Percentiles rank a stretch among this genome's conserved stretches.
Conservation (phyloP, 2,888 invertebrate species). For the Palloptera scutellata region DNA sequence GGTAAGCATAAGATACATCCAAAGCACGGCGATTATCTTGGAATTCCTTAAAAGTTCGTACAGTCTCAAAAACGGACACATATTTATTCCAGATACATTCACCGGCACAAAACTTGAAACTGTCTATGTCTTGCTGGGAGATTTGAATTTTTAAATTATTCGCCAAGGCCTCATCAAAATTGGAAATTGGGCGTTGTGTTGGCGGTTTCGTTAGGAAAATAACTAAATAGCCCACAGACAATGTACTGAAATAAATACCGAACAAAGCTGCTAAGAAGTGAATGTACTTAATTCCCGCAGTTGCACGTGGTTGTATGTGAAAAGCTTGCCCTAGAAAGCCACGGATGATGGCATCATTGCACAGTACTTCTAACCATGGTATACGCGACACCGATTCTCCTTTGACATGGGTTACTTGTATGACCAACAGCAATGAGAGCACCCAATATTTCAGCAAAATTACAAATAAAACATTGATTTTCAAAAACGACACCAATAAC, state of each 20-base stretch:
- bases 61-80: no score
- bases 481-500: conserved; percentile 19
- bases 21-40: neutral
- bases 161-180: no score
- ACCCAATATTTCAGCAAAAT: neutral
- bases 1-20: neutral
- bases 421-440: neutral
- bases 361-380: neutral
- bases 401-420: neutral
- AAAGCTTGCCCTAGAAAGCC: conserved; percentile 9
- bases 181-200: no score
- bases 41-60: neutral
- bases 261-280: no score
- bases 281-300: neutral
- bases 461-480: neutral
- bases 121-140: no score
- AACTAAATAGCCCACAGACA: no score
- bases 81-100: no score
- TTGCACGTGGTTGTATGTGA: neutral
- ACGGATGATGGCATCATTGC: neutral
- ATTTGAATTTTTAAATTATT: no score
- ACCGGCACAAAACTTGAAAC: no score
- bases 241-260: no score
- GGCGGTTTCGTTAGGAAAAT: no score
- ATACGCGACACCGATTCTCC: neutral